Evolutionary conservation across 1,140 invertebrate species (phyloP), one percentile per base, ranked within the genome.

Genomic region (Carcinoscorpius rotundicauda): DNA sequence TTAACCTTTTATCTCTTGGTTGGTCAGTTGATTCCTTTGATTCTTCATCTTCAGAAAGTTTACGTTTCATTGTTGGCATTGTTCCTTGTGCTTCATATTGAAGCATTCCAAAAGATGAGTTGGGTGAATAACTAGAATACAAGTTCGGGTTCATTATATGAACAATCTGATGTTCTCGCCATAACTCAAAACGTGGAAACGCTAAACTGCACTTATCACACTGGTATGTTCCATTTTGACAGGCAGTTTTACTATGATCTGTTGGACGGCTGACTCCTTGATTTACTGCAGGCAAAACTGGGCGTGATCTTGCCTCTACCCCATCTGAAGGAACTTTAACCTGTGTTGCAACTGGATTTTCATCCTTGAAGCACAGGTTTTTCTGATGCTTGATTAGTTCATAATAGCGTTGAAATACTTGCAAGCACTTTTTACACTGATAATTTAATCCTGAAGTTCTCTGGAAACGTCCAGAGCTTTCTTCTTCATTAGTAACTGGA

Each of bases 321-420:
- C 29, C 29, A 29, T 29, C 29, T 55, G 62, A 52, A 49, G 64
- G 69, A 11, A 67, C 72, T 63, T 72, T 77, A 51, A 76, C 69
- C 65, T 74, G 75, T 29, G 73, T 71, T 3, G 73, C 72, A 29
- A 68, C 63, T 58, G 93, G 93, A 77, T 96, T 92, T 79, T 96
- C 93, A 63, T 74, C 74, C 79, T 96, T 95, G 75, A 94, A 97
- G 79, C 96, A 99, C 74, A 97, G 91, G 51, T 91, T 94, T 76
- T 98, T 98, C 75, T 99, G 96, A 81, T 99, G 97, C 70, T 97
- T 85, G 71, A 99, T 98, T 8, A 99, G 81, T 79, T 99, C 97
- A 77, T 98, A 98, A 75, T 99, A 99, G 66, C 96, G 81, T 78
- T 98, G 96, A 78, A 99, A 99, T 10, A 98, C 94, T 67, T 98